These are phyloP conservation scores for Grantiella picta DNA, from an alignment of 2,113 vertebrate species.

Conservation along the genomic window DNA sequence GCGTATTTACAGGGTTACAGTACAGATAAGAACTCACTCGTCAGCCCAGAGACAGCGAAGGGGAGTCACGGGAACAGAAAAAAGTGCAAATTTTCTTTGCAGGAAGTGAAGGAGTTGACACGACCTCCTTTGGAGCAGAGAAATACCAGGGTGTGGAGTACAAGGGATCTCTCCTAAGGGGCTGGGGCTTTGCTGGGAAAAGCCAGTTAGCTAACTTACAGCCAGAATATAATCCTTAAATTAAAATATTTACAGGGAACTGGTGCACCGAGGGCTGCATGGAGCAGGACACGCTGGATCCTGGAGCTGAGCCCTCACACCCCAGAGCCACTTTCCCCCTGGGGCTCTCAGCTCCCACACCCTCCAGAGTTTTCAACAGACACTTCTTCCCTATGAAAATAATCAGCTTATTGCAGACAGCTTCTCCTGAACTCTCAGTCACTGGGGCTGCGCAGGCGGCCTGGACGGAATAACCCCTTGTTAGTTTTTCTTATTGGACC, in stretches of 20 bases:
- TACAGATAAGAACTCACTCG: not conserved
- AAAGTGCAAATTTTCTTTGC: conserved; percentile 57
- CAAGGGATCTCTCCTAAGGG: not conserved
- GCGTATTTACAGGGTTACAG: conserved; percentile 69
- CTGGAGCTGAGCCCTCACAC: not conserved
- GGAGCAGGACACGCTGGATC: not conserved
- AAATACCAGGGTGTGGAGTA: not conserved
- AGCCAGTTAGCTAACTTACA: conserved; percentile 40
- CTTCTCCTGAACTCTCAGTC: not conserved
- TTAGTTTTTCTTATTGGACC: conserved; percentile 87
- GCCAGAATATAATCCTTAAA: not conserved
- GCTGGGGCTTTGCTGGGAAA: not conserved
- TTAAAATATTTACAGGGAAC: conserved; percentile 52
- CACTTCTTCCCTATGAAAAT: not conserved
- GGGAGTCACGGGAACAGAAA: not conserved
- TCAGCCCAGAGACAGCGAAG: conserved; percentile 10
- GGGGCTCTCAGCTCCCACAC: not conserved
- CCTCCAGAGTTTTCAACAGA: not conserved
- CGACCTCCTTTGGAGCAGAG: not conserved
- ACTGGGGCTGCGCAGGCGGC: not conserved
- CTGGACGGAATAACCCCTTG: not conserved
- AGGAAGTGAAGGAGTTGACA: conserved; percentile 23
- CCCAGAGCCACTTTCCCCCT: not conserved
- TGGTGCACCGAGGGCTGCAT: not conserved
- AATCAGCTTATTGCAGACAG: not conserved